Evolutionary conservation across 2,888 invertebrate genomes (phyloP).

Genomic region (Spialia ferax): DNA sequence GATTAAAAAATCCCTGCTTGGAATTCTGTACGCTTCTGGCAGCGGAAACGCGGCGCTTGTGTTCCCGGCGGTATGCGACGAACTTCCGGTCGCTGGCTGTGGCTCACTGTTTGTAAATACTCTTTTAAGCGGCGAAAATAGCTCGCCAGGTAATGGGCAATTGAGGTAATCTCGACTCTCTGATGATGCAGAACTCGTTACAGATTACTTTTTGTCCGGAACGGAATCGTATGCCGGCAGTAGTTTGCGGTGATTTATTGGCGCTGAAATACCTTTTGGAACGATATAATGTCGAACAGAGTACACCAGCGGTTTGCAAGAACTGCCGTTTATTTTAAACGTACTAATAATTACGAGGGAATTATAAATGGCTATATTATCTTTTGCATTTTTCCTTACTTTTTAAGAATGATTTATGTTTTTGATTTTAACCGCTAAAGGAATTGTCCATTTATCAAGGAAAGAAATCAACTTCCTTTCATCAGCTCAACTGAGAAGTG

Average conservation of each 20-base stretch:
- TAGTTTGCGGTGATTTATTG: conserved; percentile 20
- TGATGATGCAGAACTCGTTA: conserved; percentile 18
- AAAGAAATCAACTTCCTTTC: too few relatives aligned
- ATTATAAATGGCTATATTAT: not conserved
- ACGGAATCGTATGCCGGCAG: conserved; percentile 29
- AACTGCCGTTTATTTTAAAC: conserved; percentile 8
- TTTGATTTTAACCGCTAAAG: too few relatives aligned
- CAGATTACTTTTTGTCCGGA: conserved; percentile 18
- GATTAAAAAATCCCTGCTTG: conserved; percentile 22
- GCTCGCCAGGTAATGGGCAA: conserved; percentile 33
- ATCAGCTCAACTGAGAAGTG: too few relatives aligned
- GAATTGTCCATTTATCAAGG: too few relatives aligned
- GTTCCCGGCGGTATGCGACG: conserved; percentile 45
- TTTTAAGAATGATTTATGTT: too few relatives aligned
- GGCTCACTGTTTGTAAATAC: conserved; percentile 27
- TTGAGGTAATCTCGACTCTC: conserved; percentile 31
- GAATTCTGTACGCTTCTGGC: conserved; percentile 23
- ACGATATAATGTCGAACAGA: conserved; percentile 8
- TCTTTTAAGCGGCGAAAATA: conserved; percentile 34
- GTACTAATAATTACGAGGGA: not conserved
- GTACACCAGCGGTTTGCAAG: not conserved
- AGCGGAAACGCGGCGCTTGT: conserved; percentile 38
- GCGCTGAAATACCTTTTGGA: conserved; percentile 26
- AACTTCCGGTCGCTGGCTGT: conserved; percentile 41
- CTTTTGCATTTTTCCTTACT: too few relatives aligned